A percentile compares a stretch with the other conserved stretches of the same genome.
These are phyloP conservation scores for Nothobranchius kuhntae DNA, from an alignment of 2,113 vertebrate genomes.

Conservation along the genomic window DNA sequence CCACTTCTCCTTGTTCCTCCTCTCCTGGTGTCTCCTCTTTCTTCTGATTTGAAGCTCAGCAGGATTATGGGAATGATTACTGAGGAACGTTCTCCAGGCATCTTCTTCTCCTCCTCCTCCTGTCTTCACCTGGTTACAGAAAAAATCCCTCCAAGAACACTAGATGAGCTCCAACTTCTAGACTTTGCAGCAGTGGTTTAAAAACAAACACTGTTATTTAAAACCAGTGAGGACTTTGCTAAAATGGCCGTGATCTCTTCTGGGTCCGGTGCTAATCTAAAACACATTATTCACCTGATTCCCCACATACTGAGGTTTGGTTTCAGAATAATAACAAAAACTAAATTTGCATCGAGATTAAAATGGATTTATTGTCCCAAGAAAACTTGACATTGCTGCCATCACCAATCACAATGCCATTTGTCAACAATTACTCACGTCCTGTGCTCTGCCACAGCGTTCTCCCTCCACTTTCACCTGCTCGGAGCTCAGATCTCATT, in stretches of 20 bases:
- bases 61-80: conserved; percentile 84
- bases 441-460: conserved; percentile 35
- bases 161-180: conserved; percentile 37
- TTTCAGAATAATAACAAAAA: background rate
- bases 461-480: conserved; percentile 5
- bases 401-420: conserved; percentile 31
- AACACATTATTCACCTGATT: conserved; percentile 4
- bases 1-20: conserved; percentile 19
- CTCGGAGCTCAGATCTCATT: conserved; percentile 33
- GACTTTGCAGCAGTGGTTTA: conserved; percentile 41
- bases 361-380: background rate
- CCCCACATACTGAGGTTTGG: background rate
- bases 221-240: no score
- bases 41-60: conserved; percentile 71
- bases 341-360: background rate
- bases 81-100: conserved; percentile 72
- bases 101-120: conserved; percentile 43
- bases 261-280: conserved; percentile 1
- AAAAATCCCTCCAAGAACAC: conserved; percentile 38
- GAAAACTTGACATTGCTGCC: background rate
- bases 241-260: background rate
- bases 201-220: background rate
- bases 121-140: conserved; percentile 29
- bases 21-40: conserved; percentile 37
- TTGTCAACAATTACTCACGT: conserved; percentile 27